A percentile compares a stretch with the other conserved stretches of the same genome.
These are phyloP conservation scores for Mustelus asterias DNA, from an alignment of 2,113 vertebrate genomes.

Conservation along the genomic window DNA sequence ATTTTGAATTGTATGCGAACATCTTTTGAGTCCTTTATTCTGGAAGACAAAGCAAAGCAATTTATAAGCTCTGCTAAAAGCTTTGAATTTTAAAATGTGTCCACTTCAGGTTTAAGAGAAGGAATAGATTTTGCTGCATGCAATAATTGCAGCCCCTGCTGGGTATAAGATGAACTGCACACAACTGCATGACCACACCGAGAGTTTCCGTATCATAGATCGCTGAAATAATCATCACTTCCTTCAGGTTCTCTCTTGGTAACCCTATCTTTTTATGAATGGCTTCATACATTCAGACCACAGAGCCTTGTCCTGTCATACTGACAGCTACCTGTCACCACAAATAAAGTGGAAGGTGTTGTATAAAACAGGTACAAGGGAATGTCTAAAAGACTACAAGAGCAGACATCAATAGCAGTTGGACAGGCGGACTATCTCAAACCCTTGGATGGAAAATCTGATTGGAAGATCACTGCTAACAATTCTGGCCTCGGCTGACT, in stretches of 20 bases:
- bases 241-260: background rate
- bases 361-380: background rate
- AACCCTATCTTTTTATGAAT: background rate
- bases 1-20: background rate
- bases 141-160: conserved; percentile 20
- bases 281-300: background rate
- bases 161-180: background rate
- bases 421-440: background rate
- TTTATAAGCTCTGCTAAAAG: background rate
- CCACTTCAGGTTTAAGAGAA: background rate
- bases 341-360: background rate
- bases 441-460: background rate
- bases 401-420: background rate
- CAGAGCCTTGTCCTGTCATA: background rate
- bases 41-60: background rate
- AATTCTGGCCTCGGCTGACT: too few relatives aligned
- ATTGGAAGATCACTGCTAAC: too few relatives aligned
- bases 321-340: background rate
- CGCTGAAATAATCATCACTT: background rate
- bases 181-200: background rate
- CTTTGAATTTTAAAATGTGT: background rate
- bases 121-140: background rate
- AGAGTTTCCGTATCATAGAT: background rate
- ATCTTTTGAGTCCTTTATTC: background rate
- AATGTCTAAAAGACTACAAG: background rate